Evolutionary conservation across 2,888 invertebrate genomes (phyloP).

Genomic region (Ommatoiulus sabulosus): DNA sequence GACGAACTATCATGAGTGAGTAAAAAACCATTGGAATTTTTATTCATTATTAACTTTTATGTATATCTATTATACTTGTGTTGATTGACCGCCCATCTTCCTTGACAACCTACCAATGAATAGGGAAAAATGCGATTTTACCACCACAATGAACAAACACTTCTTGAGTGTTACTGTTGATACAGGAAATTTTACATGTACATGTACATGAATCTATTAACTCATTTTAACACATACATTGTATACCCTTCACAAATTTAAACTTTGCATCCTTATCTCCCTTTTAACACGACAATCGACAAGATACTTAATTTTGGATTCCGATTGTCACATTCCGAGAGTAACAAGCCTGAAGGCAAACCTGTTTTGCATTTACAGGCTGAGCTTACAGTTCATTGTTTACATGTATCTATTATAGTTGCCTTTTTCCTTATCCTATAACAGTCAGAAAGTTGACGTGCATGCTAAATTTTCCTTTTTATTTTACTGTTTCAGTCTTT

Average conservation of each 20-base stretch:
- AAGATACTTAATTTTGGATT: no score
- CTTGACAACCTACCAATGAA: background rate
- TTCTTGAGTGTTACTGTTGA: no score
- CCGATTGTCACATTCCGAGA: no score
- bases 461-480: background rate
- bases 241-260: no score
- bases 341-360: background rate
- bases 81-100: background rate
- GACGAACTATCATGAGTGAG: conserved; percentile 39
- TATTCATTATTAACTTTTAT: background rate
- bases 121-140: background rate
- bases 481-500: background rate
- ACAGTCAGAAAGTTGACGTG: background rate
- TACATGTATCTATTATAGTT: background rate
- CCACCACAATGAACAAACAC: no score
- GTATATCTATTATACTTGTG: background rate
- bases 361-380: no score
- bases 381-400: no score
- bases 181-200: no score
- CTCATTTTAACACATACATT: no score
- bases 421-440: background rate
- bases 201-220: no score
- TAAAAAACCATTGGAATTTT: background rate
- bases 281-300: background rate
- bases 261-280: no score